Conservation (phyloP, 1,140 invertebrate genomes). For the Drosophila prosaltans region DNA sequence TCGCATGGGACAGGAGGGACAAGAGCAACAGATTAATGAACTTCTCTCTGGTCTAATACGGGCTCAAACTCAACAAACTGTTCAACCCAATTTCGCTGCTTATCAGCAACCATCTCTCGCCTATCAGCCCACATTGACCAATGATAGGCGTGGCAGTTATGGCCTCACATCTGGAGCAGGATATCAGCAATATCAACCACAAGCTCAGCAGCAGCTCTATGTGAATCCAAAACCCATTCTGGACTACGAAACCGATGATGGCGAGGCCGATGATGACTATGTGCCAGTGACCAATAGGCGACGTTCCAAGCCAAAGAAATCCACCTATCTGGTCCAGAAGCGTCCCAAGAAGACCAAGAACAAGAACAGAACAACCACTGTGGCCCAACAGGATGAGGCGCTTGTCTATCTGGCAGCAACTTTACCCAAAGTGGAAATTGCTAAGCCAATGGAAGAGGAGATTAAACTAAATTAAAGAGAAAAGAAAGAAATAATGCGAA, state of each 20-base stretch:
- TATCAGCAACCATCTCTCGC: not conserved
- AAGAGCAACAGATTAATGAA: not conserved
- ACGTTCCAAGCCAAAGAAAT: slow-evolving; percentile 10
- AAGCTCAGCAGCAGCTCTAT: not conserved
- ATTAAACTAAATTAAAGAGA: not conserved
- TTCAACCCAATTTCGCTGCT: too few species aligned
- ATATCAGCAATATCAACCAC: not conserved
- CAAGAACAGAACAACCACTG: not conserved
- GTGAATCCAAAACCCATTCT: not conserved
- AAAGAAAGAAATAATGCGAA: not conserved
- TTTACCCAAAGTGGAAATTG: not conserved
- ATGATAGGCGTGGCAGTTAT: not conserved
- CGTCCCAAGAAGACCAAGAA: slow-evolving; percentile 1
- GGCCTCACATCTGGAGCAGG: not conserved
- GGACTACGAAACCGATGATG: not conserved
- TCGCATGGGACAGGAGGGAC: too few species aligned
- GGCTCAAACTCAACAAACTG: not conserved
- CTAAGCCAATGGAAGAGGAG: not conserved
- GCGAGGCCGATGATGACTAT: not conserved
- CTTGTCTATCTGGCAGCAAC: not conserved
- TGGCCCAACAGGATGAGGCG: not conserved
- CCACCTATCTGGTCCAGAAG: not conserved
- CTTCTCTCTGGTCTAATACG: not conserved
- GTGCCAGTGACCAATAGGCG: not conserved
- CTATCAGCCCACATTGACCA: not conserved